Evolutionary conservation across 2,797 vertebrate species (phyloP).

Genomic region (Sciurus vulgaris): DNA sequence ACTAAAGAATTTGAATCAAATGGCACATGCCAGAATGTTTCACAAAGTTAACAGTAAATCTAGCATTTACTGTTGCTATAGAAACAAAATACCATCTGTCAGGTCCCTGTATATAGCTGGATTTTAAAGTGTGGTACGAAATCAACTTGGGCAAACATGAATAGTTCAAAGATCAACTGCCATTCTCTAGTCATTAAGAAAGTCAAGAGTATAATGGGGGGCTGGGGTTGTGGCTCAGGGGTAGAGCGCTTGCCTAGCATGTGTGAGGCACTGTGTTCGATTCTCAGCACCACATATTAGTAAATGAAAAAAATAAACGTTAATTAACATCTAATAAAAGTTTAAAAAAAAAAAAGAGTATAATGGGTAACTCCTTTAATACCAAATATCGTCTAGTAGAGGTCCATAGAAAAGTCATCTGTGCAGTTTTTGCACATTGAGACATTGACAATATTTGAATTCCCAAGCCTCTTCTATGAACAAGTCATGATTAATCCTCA

Average conservation of each 20-base stretch:
- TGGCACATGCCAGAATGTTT: constrained; percentile 42
- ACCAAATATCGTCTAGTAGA: background rate
- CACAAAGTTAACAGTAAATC: background rate
- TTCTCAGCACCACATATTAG: no score
- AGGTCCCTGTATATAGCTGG: constrained; percentile 71
- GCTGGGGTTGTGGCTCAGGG: no score
- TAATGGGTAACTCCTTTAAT: constrained; percentile 53
- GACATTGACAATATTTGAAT: constrained; percentile 33
- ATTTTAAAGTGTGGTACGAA: constrained; percentile 48
- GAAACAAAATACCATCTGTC: constrained; percentile 81
- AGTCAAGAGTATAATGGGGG: constrained; percentile 59
- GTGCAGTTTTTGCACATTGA: background rate
- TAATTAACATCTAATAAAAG: no score
- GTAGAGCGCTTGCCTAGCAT: no score
- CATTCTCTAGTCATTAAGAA: constrained; percentile 71
- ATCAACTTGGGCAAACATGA: constrained; percentile 4
- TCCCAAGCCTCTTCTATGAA: constrained; percentile 41
- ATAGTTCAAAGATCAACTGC: constrained; percentile 79
- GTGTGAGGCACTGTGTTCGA: no score
- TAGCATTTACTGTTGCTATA: constrained; percentile 69
- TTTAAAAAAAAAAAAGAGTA: background rate
- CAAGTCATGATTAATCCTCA: constrained; percentile 47
- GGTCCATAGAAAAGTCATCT: background rate
- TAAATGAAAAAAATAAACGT: no score
- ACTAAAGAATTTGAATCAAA: background rate